Conservation (phyloP, 2,888 invertebrate genomes). For the Pachycephus smyrnensis region DNA sequence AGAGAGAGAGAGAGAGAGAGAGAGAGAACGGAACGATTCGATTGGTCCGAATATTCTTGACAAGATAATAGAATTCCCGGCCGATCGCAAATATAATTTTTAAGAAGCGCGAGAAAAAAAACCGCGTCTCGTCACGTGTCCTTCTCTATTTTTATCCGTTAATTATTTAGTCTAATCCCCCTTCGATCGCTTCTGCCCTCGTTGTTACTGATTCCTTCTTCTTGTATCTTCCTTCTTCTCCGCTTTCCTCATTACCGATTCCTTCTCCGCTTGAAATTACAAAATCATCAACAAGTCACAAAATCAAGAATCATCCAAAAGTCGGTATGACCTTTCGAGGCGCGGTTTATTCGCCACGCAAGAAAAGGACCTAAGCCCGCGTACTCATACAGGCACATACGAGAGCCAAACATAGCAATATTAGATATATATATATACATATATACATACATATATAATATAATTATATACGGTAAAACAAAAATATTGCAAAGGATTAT, state of each 20-base stretch:
- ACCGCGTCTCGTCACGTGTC: not conserved
- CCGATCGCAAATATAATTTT: not conserved
- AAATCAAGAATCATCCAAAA: no score
- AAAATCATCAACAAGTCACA: no score
- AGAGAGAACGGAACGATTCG: not conserved
- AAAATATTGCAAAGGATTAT: conserved; percentile 20
- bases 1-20: no score
- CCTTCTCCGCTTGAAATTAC: no score
- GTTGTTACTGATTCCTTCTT: not conserved
- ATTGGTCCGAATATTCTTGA: not conserved
- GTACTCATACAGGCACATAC: conserved; percentile 47
- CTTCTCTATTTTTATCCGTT: not conserved
- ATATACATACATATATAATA: conserved; percentile 18
- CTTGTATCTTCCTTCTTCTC: not conserved
- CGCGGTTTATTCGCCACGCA: not conserved
- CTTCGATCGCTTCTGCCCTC: not conserved
- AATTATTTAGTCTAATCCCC: not conserved
- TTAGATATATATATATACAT: conserved; percentile 44
- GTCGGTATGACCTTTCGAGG: not conserved
- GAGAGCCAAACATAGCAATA: conserved; percentile 63
- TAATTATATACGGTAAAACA: conserved; percentile 35
- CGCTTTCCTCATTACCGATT: no score
- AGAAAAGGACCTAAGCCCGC: conserved; percentile 31
- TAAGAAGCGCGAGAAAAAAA: not conserved
- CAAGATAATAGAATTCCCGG: not conserved